Conservation (phyloP, 2,113 vertebrate genomes). For the Cynoglossus semilaevis region DNA sequence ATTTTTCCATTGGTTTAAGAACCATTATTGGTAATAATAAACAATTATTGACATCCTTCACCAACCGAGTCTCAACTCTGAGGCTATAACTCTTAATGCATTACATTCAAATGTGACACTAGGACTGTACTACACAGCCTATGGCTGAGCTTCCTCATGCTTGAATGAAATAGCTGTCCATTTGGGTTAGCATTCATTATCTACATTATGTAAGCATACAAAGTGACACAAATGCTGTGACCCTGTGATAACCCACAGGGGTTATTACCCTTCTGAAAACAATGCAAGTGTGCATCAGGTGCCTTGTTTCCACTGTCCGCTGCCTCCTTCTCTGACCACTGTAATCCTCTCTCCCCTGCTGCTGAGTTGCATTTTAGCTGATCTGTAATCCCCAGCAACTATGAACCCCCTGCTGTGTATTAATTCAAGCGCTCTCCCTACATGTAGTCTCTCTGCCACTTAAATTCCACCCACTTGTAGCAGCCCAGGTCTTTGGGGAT, state of each 20-base stretch:
- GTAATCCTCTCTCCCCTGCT: conserved; percentile 64
- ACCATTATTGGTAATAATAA: too few relatives aligned
- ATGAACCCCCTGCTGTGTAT: conserved; percentile 59
- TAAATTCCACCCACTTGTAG: conserved; percentile 26
- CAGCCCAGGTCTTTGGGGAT: not conserved
- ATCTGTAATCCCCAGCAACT: conserved; percentile 62
- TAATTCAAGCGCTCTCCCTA: conserved; percentile 60
- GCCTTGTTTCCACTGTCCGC: conserved; percentile 50
- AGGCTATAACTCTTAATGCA: too few relatives aligned
- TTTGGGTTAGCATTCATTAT: conserved; percentile 6
- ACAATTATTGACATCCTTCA: too few relatives aligned
- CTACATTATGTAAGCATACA: conserved; percentile 6
- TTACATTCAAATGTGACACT: too few relatives aligned
- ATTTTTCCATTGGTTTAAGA: too few relatives aligned
- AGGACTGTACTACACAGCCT: too few relatives aligned
- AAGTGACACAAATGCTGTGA: conserved; percentile 1
- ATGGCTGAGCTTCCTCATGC: not conserved
- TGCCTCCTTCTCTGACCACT: conserved; percentile 60
- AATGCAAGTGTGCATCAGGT: conserved; percentile 52
- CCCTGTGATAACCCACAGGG: not conserved
- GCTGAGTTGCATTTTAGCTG: conserved; percentile 54
- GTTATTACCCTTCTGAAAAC: conserved; percentile 33
- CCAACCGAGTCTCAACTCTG: too few relatives aligned
- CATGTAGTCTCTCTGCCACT: conserved; percentile 24
- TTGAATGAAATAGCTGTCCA: conserved; percentile 15